Base-by-base conservation (phyloP, 2,113 vertebrate genomes). In the Columba livia region DNA sequence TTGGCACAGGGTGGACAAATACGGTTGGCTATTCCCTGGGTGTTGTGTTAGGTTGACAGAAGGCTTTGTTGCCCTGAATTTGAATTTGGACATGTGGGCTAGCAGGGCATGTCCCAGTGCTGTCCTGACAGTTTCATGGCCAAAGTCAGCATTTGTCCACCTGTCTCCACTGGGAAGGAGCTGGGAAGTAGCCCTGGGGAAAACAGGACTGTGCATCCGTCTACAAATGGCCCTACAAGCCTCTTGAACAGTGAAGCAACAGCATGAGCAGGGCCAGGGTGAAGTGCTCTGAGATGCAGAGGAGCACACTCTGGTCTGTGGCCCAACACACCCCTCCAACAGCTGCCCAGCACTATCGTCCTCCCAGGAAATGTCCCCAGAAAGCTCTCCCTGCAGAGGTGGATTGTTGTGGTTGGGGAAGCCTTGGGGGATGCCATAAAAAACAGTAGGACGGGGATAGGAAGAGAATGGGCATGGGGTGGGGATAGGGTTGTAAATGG, bases 1-100 rank as follows among this genome's bases (percentile, higher is more conserved):
- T 18, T 1, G 3, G 56, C 48, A 58, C 0, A 0, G 28, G 12
- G 12, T 11, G 34, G 36, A 25, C 24, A 74, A 14, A 12, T 29
- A 23, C 1, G 1, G 31, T 2, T 88, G 80, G 69, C 67, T 69
- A 23, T 56, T 32, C 78, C 69, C 56, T 61, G 54, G 48, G 1
- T 8, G 21, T 25, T 72, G 38, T 48, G 16, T 2, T 51, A 34
- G 29, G 38, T 16, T 85, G 34, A 26, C 29, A 56, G 50, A 61
- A 75, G 62, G 9, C 31, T 86, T 54, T 69, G 61, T 31, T 47
- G 67, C 57, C 25, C 67, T 80, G 72, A 38, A 7, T 36, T 1
- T 77, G 69, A n/a, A 14, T 71, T 7, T 57, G 70, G 56, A 19
- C 29, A 13, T 19, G 1, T 8, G 64, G 56, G 58, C n/a, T 3